Evolutionary conservation across 1,140 invertebrate genomes (phyloP), one percentile per base, ranked within the genome.

Genomic region (Chionoecetes opilio): DNA sequence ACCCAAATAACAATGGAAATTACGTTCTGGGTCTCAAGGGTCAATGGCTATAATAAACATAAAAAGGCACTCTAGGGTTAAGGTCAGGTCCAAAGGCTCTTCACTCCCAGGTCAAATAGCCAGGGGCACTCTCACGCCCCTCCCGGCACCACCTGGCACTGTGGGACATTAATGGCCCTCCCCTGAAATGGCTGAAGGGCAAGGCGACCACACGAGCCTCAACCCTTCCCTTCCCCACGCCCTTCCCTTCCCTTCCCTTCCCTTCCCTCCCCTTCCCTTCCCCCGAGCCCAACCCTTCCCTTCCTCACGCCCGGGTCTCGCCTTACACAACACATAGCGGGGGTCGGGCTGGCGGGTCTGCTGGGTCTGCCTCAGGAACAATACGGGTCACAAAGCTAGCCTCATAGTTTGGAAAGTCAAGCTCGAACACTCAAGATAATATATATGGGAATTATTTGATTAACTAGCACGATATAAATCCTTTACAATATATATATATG

Each of bases 91-190:
- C 2, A 53, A 53, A 9, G 21, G 21, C 11, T 41, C 38, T 41
- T 41, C 38, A 6, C 38, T 6, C 5, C 5, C 5, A 46, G 14
- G 14, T 6, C 41, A 46, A 5, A 6, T 17, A 53, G 46, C 21
- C 2, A 53, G 63, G 21, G 11, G 21, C 26, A 21, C 53, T 3
- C 1, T 75, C 63, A 2, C 63, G 6, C 63, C 11, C n/a, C n/a
- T 26, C 21, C 2, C 63, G n/a, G 63, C 63, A 26, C 63, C 63
- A 26, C 63, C 63, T 75, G 63, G 63, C 63, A 75, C 63, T 75
- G 63, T 75, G 63, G 63, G n/a, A 75, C 63, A 75, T 75, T 75
- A 75, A 75, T 75, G 63, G 63, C 63, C n/a, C n/a, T 75, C 21
- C n/a, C 21, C 21, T 21, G 63, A 75, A 75, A 75, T 26, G 63